A percentile compares a stretch with the other conserved stretches of the same genome.
These are phyloP conservation scores for Stichodactyla helianthus DNA, from an alignment of 64 coral and sea anemone genomes.

Conservation along the genomic window DNA sequence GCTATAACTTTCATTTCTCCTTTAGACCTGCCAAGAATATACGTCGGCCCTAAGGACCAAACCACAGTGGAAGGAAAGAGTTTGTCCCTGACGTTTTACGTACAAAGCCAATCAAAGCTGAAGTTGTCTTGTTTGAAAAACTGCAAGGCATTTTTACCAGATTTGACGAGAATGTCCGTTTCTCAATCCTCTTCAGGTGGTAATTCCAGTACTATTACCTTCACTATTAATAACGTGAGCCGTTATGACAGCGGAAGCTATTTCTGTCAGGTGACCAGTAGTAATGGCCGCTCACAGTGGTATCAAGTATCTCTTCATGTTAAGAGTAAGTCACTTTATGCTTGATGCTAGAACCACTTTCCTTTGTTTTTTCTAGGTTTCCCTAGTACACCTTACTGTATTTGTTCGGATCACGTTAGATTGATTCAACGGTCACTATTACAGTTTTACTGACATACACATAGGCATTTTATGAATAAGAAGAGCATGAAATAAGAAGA, in stretches of 20 bases:
- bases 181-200: not conserved
- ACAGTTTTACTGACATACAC: too few species aligned
- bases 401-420: too few species aligned
- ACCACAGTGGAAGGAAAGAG: not conserved
- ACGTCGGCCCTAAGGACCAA: not conserved
- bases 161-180: not conserved
- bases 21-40: not conserved
- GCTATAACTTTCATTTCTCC: too few species aligned
- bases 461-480: too few species aligned
- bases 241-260: not conserved
- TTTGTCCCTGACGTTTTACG: not conserved
- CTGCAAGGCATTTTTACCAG: not conserved
- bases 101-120: not conserved
- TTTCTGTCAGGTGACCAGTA: not conserved
- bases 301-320: too few species aligned
- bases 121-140: not conserved
- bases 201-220: not conserved
- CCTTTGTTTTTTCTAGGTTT: not conserved
- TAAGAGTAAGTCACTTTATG: too few species aligned
- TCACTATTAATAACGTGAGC: not conserved
- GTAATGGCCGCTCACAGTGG: too few species aligned
- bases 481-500: too few species aligned
- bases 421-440: too few species aligned
- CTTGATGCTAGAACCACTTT: not conserved
- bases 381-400: too few species aligned